A percentile compares a stretch with the other conserved stretches of the same genome.
phyloP scores from a whole-genome alignment of 53 echinoderm and acorn worm species.

The Apostichopus leukothele region DNA sequence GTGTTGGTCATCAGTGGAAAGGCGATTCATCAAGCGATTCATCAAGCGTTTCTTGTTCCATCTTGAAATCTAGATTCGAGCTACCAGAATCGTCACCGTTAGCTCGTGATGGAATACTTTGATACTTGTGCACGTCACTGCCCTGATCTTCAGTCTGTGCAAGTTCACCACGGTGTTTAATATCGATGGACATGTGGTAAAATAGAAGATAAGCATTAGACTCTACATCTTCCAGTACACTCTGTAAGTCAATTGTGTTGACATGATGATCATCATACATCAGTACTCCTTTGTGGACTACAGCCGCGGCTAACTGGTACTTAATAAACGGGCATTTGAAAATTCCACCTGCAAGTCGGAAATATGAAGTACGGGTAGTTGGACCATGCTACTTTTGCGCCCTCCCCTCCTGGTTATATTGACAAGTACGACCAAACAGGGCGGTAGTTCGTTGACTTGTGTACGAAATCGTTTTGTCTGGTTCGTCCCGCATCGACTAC shows the following conservation, averaged over 20 bases:
- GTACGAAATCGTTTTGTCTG: background rate
- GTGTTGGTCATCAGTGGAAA: too few species aligned
- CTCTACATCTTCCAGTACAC: constrained; percentile 1
- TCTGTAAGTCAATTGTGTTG: background rate
- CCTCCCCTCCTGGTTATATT: constrained; percentile 7
- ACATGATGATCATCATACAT: background rate
- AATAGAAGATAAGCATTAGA: background rate
- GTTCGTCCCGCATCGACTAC: background rate
- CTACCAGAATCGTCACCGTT: too few species aligned
- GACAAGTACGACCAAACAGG: background rate
- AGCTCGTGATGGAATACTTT: too few species aligned
- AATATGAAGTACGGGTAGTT: background rate
- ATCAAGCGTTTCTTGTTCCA: too few species aligned
- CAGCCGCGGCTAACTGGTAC: background rate
- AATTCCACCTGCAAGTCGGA: background rate
- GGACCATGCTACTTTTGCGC: background rate
- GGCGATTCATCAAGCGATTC: too few species aligned
- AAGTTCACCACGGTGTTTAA: background rate
- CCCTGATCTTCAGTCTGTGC: background rate
- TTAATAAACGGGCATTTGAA: background rate
- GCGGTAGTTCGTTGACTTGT: background rate
- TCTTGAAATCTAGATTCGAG: too few species aligned
- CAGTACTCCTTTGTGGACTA: constrained; percentile 8
- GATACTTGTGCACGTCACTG: too few species aligned
- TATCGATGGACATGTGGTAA: background rate